Base-by-base conservation (phyloP, 2,888 invertebrate species). In the Campoletis raptor region DNA sequence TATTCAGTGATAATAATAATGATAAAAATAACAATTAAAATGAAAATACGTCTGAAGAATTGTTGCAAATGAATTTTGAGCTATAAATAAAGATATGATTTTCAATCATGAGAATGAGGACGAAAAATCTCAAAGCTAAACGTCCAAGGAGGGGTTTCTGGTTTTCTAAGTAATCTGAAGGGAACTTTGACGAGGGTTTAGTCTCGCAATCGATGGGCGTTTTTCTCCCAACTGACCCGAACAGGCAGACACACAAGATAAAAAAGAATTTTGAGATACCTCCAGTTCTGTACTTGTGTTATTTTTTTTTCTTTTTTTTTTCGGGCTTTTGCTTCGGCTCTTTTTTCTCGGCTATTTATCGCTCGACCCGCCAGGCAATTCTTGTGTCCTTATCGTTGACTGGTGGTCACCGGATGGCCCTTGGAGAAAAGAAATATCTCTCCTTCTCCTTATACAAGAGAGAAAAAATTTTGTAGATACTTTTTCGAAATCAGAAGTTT, bases 151-250 rank as follows among this genome's bases (percentile, higher is more conserved):
- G 54, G 77, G 77, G 81, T 72, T 73, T 77, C 66, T 70, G 54
- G 66, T 57, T 70, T 52, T 64, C 54, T 12, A 40, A 61, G 48
- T 57, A 67, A 61, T 45, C 52, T 30, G 61, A 21, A 40, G 78
- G 57, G 70, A 85, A 85, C 54, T 83, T 84, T 87, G 87, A 87
- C 86, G 86, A 87, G 86, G 87, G 87, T 87, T 81, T 48, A 80
- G 85, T 45, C 79, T 67, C 61, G 81, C 70, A 79, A 85, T 86
- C 84, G 86, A 67, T 87, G 87, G 87, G 87, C 84, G 87, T 80
- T 83, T 36, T 69, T 66, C 42, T 57, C 40, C 67, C 67, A 69
- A 74, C 74, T 86, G 81, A 69, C 74, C 67, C 78, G 73, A 81
- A 83, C 84, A 45, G 72, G 67, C 67, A 78, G 48, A 64, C 67